These are phyloP conservation scores for Leptodactylus fuscus DNA, from an alignment of 2,113 vertebrate species.

Conservation along the genomic window DNA sequence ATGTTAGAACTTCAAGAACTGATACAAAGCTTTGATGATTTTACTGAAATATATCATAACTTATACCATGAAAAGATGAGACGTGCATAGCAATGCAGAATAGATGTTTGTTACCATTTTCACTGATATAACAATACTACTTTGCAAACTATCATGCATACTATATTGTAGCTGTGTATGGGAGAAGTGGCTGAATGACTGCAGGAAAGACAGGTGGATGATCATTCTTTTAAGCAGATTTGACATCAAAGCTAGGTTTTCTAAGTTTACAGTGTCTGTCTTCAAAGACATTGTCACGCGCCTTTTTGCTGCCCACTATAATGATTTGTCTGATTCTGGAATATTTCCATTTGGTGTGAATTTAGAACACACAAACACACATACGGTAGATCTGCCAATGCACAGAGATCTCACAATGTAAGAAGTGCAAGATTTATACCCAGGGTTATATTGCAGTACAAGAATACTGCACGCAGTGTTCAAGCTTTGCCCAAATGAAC, in stretches of 20 bases:
- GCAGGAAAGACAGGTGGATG: constrained; percentile 7
- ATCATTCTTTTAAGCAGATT: neutral
- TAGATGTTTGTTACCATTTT: neutral
- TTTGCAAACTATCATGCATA: neutral
- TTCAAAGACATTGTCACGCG: neutral
- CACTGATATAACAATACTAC: neutral
- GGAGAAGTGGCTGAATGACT: neutral
- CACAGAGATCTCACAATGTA: too few relatives aligned
- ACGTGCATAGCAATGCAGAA: neutral
- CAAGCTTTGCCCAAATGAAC: too few relatives aligned
- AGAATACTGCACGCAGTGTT: too few relatives aligned
- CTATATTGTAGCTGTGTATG: neutral
- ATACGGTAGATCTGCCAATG: too few relatives aligned
- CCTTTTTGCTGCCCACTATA: too few relatives aligned
- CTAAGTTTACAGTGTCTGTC: neutral
- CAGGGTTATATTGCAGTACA: too few relatives aligned
- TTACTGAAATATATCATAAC: neutral
- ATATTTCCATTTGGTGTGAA: too few relatives aligned
- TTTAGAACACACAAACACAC: too few relatives aligned
- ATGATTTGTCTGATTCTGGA: too few relatives aligned
- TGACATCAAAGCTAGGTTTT: neutral
- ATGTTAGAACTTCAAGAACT: neutral
- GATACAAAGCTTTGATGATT: neutral
- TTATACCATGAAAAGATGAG: neutral
- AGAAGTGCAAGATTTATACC: too few relatives aligned